Evolutionary conservation across 2,113 vertebrate species (phyloP).

Genomic region (Sarotherodon lohbergeri): DNA sequence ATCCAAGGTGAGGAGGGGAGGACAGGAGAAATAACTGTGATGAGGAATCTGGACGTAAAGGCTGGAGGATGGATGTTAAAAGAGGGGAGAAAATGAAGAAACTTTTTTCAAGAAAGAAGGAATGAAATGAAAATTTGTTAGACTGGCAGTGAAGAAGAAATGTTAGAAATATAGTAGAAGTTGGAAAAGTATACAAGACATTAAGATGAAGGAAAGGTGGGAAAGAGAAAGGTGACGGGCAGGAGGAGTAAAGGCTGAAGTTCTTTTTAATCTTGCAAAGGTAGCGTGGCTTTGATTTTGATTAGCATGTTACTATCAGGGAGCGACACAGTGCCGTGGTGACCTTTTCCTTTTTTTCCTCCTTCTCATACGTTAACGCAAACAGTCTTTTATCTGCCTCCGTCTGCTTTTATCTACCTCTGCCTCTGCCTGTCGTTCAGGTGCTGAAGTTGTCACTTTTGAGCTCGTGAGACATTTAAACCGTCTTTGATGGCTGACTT

Average conservation of each 20-base stretch:
- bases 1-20: background rate
- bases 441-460: background rate
- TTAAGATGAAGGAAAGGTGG: background rate
- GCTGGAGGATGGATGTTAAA: background rate
- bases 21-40: background rate
- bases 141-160: background rate
- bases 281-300: constrained; percentile 36
- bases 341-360: constrained; percentile 31
- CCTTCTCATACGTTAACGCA: background rate
- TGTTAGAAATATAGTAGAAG: background rate
- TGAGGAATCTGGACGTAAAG: background rate
- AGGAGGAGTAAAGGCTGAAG: background rate
- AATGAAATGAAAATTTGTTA: background rate
- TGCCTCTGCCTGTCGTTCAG: background rate
- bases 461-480: constrained; percentile 27
- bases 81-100: background rate
- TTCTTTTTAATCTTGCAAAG: constrained; percentile 20
- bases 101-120: background rate
- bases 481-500: constrained; percentile 16
- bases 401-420: background rate
- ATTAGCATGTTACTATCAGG: constrained; percentile 33
- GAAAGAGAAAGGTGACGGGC: background rate
- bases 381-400: background rate
- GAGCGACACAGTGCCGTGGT: background rate
- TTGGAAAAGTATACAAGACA: background rate